Evolutionary conservation across 2,113 vertebrate genomes (phyloP), one percentile per base, ranked within the genome.

Genomic region (Salminus brasiliensis): DNA sequence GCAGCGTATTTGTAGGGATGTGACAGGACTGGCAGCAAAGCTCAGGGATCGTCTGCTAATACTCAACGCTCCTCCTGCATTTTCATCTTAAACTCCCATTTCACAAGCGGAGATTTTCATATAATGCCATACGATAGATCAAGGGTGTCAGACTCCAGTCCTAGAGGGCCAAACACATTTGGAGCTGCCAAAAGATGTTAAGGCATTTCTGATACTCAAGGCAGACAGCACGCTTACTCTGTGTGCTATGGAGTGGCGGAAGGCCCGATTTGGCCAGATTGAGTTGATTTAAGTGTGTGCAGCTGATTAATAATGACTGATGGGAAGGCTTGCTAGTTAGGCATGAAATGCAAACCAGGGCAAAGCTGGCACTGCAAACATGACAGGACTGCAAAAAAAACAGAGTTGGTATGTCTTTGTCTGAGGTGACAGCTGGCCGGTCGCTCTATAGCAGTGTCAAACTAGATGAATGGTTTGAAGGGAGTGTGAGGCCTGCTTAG

Each of bases 171-270:
- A 68, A 77, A 77, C 49, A 68, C 62, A 55, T 76, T 68, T 76
- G 67, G 34, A 67, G 66, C 74, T 77, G 74, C 63, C 74, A 77
- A 66, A 66, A 68, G 49, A 43, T 77, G 49, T 77, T 77, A 43
- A 77, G 66, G 41, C 18, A 67, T 43, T 57, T 39, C 49, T 55
- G 63, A 30, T 36, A 68, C 21, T n/a, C 16, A 15, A 5, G 74
- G 41, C 49, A 68, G 47, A 77, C 52, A 55, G 6, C 27, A 21
- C 23, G 39, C 16, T 55, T 9, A 21, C 30, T 53, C 32, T 3
- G 6, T 55, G 13, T 52, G 65, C 18, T 55, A 13, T 66, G 62
- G 34, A 36, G n/a, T 23, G 34, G 23, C 3, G 62, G 18, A 65
- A 9, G 60, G 30, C 7, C 32, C 34, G 18, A 65, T 65, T 36